A percentile compares a stretch with the other conserved stretches of the same genome.
Conservation (phyloP, 2,888 invertebrate species). For the Ormyrus pomaceus region DNA sequence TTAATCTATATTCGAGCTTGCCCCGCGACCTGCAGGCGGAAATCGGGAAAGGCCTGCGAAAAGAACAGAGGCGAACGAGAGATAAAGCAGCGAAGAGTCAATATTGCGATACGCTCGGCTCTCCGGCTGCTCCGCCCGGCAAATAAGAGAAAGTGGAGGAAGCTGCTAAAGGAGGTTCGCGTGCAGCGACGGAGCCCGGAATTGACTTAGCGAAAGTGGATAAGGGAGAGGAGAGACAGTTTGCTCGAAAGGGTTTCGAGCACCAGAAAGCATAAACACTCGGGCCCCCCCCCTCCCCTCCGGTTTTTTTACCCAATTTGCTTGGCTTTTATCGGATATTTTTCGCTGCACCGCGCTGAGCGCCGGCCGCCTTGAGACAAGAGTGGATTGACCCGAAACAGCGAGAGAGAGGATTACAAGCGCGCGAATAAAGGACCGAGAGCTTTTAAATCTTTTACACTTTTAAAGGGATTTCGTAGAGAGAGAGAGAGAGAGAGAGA, state of each 20-base stretch:
- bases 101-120: conserved; percentile 9
- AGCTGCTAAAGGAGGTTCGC: conserved; percentile 33
- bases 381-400: conserved; percentile 29
- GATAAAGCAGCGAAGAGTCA: conserved; percentile 18
- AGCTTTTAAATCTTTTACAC: not conserved
- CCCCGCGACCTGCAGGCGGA: conserved; percentile 2
- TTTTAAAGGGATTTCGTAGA: conserved; percentile 14
- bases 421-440: not conserved
- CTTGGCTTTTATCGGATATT: not conserved
- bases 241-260: conserved; percentile 24
- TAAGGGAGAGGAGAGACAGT: conserved; percentile 24
- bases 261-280: conserved; percentile 15
- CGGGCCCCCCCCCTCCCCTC: not conserved
- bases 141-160: not conserved
- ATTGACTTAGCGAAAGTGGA: conserved; percentile 48
- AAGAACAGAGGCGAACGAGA: not conserved
- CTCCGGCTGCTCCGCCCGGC: too few relatives aligned
- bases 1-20: conserved; percentile 1
- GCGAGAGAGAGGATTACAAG: conserved; percentile 49
- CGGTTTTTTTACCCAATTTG: conserved; percentile 5
- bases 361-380: not conserved
- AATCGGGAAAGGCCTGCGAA: conserved; percentile 24
- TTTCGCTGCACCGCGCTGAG: not conserved
- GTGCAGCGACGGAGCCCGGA: conserved; percentile 5
- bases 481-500: not conserved